Evolutionary conservation across 2,797 vertebrate species (phyloP).

Genomic region (Catharus ustulatus): DNA sequence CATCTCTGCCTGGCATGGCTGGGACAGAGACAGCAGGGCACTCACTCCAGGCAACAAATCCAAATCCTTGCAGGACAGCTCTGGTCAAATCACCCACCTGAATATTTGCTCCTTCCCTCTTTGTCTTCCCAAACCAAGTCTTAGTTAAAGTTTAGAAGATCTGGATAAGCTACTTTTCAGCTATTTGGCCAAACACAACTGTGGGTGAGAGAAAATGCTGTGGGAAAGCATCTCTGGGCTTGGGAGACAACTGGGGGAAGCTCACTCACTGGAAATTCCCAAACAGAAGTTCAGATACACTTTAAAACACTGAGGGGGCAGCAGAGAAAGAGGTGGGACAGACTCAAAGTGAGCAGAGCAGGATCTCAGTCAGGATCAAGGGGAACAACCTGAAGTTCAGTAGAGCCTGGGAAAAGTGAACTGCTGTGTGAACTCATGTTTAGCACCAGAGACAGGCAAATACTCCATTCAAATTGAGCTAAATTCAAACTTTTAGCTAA

Average conservation of each 20-base stretch:
- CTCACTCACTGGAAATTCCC: neutral
- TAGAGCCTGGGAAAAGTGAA: neutral
- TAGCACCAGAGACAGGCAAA: neutral
- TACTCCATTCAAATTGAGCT: neutral
- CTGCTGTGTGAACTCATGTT: neutral
- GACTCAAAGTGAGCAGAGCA: neutral
- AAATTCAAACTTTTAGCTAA: neutral
- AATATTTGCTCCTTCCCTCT: neutral
- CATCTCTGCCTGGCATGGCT: neutral
- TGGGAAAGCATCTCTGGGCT: neutral
- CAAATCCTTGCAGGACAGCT: neutral
- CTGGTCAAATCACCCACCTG: neutral
- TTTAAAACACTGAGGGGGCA: neutral
- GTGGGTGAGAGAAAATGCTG: neutral
- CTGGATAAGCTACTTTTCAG: neutral
- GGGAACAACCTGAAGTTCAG: neutral
- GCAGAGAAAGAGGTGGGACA: neutral
- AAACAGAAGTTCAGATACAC: accelerated
- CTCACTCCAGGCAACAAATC: neutral
- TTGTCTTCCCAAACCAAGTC: neutral
- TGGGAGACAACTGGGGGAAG: neutral
- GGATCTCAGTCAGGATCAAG: neutral
- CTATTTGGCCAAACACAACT: neutral
- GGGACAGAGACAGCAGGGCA: neutral
- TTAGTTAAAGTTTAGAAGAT: neutral